A percentile compares a stretch with the other conserved stretches of the same genome.
Conservation (phyloP, 1,140 invertebrate genomes). For the Rhysida immarginata region DNA sequence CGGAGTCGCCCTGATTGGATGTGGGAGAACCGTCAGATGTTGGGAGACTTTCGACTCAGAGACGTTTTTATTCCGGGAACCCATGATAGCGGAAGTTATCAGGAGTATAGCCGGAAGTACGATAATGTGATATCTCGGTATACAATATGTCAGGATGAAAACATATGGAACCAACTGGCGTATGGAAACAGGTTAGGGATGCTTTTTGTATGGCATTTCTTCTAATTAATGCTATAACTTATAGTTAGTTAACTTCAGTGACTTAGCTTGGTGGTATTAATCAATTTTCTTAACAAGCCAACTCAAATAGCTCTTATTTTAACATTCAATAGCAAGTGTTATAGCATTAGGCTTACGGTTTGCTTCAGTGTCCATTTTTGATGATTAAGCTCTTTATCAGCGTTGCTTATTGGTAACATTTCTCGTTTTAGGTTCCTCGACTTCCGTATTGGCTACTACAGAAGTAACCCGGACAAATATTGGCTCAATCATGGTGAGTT, state of each 20-base stretch:
- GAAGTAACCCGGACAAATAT: constrained; percentile 16
- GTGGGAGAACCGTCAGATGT: constrained; percentile 29
- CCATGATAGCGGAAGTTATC: constrained; percentile 44
- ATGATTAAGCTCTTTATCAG: no score
- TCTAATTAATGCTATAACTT: no score
- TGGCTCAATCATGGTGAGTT: constrained; percentile 50
- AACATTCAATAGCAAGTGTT: no score
- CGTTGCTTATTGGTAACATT: no score
- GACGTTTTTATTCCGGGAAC: constrained; percentile 44
- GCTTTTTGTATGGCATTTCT: no score
- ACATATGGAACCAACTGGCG: constrained; percentile 7
- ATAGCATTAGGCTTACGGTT: no score
- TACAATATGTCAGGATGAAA: constrained; percentile 39
- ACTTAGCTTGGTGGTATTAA: no score
- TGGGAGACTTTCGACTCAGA: constrained; percentile 30
- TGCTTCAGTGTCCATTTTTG: no score
- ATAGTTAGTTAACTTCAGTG: no score
- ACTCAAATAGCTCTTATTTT: no score
- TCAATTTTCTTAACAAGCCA: no score
- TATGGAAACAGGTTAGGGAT: constrained; percentile 8
- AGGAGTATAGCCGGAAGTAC: constrained; percentile 25
- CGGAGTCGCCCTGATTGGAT: constrained; percentile 43
- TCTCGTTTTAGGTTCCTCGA: constrained; percentile 1
- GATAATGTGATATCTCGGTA: constrained; percentile 33
- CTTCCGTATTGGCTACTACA: constrained; percentile 5